Percentiles rank a stretch among this genome's conserved stretches.
Conservation (phyloP, 2,888 invertebrate genomes). For the Agrotis clavis region DNA sequence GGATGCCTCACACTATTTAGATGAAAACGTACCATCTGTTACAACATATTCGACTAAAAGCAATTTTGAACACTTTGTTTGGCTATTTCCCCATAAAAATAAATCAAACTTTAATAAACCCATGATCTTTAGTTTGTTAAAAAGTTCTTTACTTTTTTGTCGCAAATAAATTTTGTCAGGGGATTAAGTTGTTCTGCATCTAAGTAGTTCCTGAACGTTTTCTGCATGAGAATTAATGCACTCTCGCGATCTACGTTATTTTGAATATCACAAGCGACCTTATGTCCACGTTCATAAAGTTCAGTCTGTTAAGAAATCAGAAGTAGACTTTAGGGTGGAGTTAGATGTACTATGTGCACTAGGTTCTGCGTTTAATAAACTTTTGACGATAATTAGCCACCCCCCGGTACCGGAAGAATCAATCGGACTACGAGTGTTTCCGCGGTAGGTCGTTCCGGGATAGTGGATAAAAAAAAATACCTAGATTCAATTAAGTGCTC, state of each 20-base stretch:
- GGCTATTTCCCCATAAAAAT: neutral
- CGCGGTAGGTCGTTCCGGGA: neutral
- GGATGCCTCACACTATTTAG: too few species aligned
- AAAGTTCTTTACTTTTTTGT: neutral
- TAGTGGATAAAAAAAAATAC: neutral
- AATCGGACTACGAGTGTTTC: neutral
- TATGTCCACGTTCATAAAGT: accelerated
- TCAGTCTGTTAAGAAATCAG: conserved; percentile 1
- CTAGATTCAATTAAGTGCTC: neutral
- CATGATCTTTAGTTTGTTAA: neutral
- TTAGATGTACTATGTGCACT: conserved; percentile 3
- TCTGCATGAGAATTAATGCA: conserved; percentile 2
- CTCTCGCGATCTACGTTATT: neutral
- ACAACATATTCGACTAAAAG: too few species aligned
- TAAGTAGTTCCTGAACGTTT: conserved; percentile 37
- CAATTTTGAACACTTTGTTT: neutral
- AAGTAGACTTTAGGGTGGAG: neutral
- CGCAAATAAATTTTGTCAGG: neutral
- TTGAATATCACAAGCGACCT: conserved; percentile 15
- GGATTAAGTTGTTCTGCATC: neutral
- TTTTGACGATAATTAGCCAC: conserved; percentile 3
- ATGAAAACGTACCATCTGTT: too few species aligned
- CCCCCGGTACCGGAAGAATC: conserved; percentile 5
- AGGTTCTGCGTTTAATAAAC: neutral
- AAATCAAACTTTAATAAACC: neutral